Conservation (phyloP, 2,888 invertebrate genomes). For the Andrena flavipes region DNA sequence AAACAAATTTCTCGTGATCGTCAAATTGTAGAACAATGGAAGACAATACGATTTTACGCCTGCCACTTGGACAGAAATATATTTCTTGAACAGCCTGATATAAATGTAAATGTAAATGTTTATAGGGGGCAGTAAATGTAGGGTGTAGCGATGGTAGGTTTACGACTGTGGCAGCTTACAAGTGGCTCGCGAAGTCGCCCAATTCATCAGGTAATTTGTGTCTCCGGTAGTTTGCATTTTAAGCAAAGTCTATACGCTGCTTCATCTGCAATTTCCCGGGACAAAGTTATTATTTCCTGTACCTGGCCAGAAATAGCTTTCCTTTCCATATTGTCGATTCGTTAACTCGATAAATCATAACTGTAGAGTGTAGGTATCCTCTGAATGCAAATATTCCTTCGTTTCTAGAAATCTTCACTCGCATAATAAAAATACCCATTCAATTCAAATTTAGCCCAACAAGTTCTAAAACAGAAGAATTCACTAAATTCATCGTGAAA, state of each 20-base stretch:
- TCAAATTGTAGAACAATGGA: not conserved
- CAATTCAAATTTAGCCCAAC: not conserved
- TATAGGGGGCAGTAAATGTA: constrained; percentile 67
- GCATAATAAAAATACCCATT: not conserved
- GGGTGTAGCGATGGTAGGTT: constrained; percentile 69
- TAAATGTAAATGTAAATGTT: constrained; percentile 72
- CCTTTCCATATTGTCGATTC: not conserved
- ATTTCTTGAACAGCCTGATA: constrained; percentile 66
- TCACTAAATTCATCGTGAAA: too few relatives aligned
- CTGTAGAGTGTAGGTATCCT: too few relatives aligned
- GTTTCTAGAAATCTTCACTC: too few relatives aligned
- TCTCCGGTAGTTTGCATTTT: constrained; percentile 49
- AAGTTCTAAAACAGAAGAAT: not conserved
- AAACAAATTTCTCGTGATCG: constrained; percentile 1
- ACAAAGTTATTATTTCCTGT: constrained; percentile 9
- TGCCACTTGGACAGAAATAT: constrained; percentile 25
- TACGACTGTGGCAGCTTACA: constrained; percentile 70
- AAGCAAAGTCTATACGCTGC: constrained; percentile 15
- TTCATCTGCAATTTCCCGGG: constrained; percentile 17
- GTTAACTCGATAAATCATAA: not conserved
- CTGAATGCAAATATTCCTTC: too few relatives aligned
- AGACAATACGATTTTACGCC: not conserved
- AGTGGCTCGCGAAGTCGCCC: constrained; percentile 46
- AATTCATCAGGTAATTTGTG: constrained; percentile 54
- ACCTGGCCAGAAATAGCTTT: not conserved